phyloP scores from a whole-genome alignment of 2,113 vertebrate genomes.

The Leptodactylus fuscus region DNA sequence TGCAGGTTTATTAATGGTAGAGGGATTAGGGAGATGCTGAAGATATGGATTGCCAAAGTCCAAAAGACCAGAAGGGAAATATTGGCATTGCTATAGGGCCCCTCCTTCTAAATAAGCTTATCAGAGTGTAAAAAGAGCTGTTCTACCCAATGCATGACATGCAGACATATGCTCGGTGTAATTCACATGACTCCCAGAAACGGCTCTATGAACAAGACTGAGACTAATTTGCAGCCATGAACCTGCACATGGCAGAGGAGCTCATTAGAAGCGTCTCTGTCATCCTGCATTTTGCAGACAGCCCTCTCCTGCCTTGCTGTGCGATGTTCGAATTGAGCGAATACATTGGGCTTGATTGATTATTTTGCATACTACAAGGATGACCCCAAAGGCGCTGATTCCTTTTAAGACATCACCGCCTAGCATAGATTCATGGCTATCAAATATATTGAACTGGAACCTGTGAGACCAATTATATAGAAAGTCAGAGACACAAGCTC shows the following conservation, averaged over 20 bases:
- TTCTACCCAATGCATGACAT: neutral
- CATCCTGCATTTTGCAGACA: neutral
- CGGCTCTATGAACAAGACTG: neutral
- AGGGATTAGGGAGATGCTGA: neutral
- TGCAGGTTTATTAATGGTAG: neutral
- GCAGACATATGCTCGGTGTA: neutral
- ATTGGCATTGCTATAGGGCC: neutral
- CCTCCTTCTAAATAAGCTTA: too few relatives aligned
- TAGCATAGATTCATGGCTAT: neutral
- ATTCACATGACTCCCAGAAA: neutral
- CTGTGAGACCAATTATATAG: constrained; percentile 30
- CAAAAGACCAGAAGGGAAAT: neutral
- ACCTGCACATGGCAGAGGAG: neutral
- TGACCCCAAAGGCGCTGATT: neutral
- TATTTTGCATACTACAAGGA: constrained; percentile 2
- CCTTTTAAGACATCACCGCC: neutral
- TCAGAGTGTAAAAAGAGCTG: neutral
- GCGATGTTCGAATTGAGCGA: neutral
- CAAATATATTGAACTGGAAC: constrained; percentile 1
- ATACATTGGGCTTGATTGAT: constrained; percentile 20
- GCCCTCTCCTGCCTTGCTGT: neutral
- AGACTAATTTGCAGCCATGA: constrained; percentile 5
- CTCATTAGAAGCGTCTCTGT: neutral
- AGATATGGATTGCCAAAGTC: neutral
- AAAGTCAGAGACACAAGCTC: neutral